A percentile compares a stretch with the other conserved stretches of the same genome.
Conservation (phyloP, 2,888 invertebrate species). For the Mythimna impura region DNA sequence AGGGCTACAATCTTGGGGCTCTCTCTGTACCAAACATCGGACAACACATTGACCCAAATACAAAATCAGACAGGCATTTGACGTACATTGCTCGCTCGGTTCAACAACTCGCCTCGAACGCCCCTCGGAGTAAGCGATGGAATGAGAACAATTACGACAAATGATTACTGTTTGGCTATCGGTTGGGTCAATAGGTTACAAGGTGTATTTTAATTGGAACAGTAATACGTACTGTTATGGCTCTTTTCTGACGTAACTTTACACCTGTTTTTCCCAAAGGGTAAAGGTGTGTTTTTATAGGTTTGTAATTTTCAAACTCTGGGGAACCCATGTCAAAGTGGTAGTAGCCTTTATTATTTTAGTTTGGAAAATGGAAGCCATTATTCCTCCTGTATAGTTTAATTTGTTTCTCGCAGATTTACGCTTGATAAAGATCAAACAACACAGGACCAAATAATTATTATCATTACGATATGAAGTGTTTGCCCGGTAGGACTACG, state of each 20-base stretch:
- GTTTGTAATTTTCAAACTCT: background rate
- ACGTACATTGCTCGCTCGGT: conserved; percentile 51
- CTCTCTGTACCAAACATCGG: conserved; percentile 26
- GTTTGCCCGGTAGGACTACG: background rate
- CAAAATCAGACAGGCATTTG: conserved; percentile 50
- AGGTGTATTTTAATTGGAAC: conserved; percentile 27
- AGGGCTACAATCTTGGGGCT: conserved; percentile 41
- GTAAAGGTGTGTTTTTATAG: conserved; percentile 34
- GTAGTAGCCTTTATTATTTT: background rate
- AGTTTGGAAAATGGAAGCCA: background rate
- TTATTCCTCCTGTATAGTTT: background rate
- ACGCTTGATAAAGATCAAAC: too few relatives aligned
- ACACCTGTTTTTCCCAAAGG: conserved; percentile 9
- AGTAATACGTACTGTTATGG: conserved; percentile 29
- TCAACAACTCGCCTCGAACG: background rate
- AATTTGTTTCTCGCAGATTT: background rate
- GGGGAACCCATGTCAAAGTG: background rate
- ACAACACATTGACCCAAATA: conserved; percentile 63
- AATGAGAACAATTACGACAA: conserved; percentile 41
- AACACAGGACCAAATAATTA: background rate
- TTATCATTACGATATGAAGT: background rate
- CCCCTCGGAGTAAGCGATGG: conserved; percentile 22
- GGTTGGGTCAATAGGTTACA: conserved; percentile 15
- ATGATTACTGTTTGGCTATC: conserved; percentile 1
- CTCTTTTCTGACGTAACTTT: conserved; percentile 20